phyloP scores from a whole-genome alignment of 2,113 vertebrate genomes.

The Rhineura floridana region DNA sequence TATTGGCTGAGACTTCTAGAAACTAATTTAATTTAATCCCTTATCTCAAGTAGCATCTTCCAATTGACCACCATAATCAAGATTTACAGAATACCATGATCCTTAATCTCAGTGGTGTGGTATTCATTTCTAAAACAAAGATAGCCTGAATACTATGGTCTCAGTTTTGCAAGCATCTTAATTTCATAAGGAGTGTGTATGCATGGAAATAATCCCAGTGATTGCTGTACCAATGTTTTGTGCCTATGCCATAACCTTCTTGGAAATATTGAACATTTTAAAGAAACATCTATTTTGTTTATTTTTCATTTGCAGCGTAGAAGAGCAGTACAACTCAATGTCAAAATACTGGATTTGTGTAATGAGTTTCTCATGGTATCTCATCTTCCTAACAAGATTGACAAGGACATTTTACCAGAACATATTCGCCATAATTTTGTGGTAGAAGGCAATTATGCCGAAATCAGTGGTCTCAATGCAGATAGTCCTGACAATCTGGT shows the following conservation, averaged over 20 bases:
- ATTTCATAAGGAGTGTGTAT: background rate
- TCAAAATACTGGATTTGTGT: slow-evolving; percentile 91
- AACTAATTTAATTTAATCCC: background rate
- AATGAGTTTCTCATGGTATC: slow-evolving; percentile 87
- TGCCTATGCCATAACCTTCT: background rate
- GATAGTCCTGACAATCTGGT: slow-evolving; percentile 91
- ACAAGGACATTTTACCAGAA: slow-evolving; percentile 83
- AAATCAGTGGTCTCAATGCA: slow-evolving; percentile 86
- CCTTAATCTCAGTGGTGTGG: background rate
- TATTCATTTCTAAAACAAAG: background rate
- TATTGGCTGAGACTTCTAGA: background rate
- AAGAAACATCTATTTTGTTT: background rate
- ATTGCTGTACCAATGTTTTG: background rate
- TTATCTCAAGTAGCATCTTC: too few species aligned
- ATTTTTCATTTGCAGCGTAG: slow-evolving; percentile 78
- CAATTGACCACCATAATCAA: background rate
- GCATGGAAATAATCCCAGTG: background rate
- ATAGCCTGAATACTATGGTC: background rate
- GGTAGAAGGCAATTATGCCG: slow-evolving; percentile 81
- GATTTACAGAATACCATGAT: background rate
- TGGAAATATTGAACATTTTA: background rate
- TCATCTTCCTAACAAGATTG: slow-evolving; percentile 89
- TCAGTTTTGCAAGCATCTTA: background rate
- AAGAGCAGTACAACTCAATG: slow-evolving; percentile 88
- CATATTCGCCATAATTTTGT: slow-evolving; percentile 84